Evolutionary conservation across 2,888 invertebrate species (phyloP).

Genomic region (Bellardia pandia): DNA sequence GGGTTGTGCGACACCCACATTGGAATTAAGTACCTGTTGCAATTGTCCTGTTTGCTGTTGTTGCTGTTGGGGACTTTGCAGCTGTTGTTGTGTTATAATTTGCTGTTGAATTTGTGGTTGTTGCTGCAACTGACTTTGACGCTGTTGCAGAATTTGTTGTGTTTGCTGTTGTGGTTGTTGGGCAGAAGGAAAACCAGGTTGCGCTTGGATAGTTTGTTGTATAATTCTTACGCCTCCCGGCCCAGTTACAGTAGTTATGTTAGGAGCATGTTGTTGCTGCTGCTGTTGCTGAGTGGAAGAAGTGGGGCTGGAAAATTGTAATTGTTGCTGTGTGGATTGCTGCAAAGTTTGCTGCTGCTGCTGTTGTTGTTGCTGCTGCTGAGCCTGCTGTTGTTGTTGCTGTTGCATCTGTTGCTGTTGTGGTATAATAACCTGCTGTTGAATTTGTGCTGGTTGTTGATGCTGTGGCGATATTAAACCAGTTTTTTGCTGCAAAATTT

Average conservation of each 20-base stretch:
- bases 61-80: conserved; percentile 73
- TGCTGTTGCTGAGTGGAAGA: conserved; percentile 77
- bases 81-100: conserved; percentile 67
- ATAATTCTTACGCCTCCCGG: conserved; percentile 68
- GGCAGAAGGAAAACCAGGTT: conserved; percentile 90
- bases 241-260: conserved; percentile 63
- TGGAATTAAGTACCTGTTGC: conserved; percentile 75
- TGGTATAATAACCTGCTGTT: conserved; percentile 54
- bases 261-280: conserved; percentile 77
- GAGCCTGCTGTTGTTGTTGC: conserved; percentile 75
- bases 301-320: conserved; percentile 62
- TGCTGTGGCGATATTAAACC: conserved; percentile 76
- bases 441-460: conserved; percentile 74
- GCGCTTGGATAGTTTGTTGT: conserved; percentile 84
- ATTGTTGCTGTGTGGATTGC: conserved; percentile 62
- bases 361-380: conserved; percentile 73
- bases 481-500: conserved; percentile 57
- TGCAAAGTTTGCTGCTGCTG: conserved; percentile 66
- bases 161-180: conserved; percentile 79
- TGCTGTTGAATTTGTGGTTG: conserved; percentile 76
- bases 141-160: conserved; percentile 84
- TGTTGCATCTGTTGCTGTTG: conserved; percentile 70
- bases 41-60: conserved; percentile 74
- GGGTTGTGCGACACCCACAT: conserved; percentile 74
- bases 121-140: conserved; percentile 73